Base-by-base conservation (phyloP, 1,140 invertebrate genomes). In the Forficula auricularia region DNA sequence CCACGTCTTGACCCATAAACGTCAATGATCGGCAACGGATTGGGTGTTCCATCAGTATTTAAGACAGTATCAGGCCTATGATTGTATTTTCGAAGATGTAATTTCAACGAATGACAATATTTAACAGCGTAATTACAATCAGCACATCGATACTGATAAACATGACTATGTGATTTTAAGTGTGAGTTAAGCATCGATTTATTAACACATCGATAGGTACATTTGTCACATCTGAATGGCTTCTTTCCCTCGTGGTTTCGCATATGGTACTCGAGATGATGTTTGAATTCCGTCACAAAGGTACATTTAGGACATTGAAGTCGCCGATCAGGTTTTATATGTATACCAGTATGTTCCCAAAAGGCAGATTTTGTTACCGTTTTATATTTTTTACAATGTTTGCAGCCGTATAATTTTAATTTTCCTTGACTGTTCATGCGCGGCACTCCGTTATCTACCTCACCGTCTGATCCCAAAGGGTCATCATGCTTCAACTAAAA, bases 121-220 rank as follows among this genome's bases (percentile, higher is more conserved):
- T 99, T 99, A 1, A 92, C 96, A 2, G 85, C 89, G 57, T 98
- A 99, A n/a, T 74, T 77, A 58, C 96, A 99, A 55, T 95, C 82
- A 0, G 76, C 67, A 57, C 96, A 99, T 18, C 86, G 72, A 58
- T 95, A 99, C 54, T 95, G 94, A 55, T 98, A 98, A 0, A 97
- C 65, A 47, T 87, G 91, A 0, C 90, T 96, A 59, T 99, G 96
- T 0, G 88, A 95, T 58, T 99, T 99, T 52, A 96, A 73, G 55
- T 99, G 96, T 0, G 89, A 95, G 57, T 96, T 98, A 9, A 99
- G 67, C 96, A 99, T 99, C 0, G 92, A 98, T 57, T 98, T 98
- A 63, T 97, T 98, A 2, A 98, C 94, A 56, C 95, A 99, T 0
- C 77, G 74, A 54, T 96, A 97, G 10, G 72, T 70, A 61, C 90